These are phyloP conservation scores for Chymomyza amoena DNA, from an alignment of 2,888 invertebrate species.

Conservation along the genomic window DNA sequence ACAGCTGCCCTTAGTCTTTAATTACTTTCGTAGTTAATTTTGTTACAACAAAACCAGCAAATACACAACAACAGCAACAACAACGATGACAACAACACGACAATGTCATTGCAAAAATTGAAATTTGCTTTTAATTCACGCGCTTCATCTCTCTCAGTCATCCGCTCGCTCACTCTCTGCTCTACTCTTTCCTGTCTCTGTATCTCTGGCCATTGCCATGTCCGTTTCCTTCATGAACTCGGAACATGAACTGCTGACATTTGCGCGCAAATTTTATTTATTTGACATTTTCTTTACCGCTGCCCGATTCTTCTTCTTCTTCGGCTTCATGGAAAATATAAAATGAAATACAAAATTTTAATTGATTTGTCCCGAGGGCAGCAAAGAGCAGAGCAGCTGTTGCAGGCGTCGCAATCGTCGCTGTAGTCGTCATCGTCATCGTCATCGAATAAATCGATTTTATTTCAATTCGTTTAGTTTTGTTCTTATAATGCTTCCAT, in stretches of 20 bases:
- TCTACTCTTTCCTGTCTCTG: not conserved
- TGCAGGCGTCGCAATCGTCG: not conserved
- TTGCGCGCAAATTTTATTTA: slow-evolving; percentile 20
- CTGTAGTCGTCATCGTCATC: not conserved
- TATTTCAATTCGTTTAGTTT: not conserved
- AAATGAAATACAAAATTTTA: slow-evolving; percentile 31
- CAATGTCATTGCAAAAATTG: slow-evolving; percentile 60
- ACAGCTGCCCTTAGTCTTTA: slow-evolving; percentile 49
- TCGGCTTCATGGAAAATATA: slow-evolving; percentile 6
- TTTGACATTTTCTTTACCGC: slow-evolving; percentile 41
- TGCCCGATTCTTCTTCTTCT: not conserved
- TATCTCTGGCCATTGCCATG: slow-evolving; percentile 12
- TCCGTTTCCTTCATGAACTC: slow-evolving; percentile 45
- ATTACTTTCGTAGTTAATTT: slow-evolving; percentile 73
- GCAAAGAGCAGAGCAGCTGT: not conserved
- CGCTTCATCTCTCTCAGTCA: slow-evolving; percentile 10
- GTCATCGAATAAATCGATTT: slow-evolving; percentile 41
- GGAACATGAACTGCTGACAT: not conserved
- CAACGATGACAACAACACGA: slow-evolving; percentile 23
- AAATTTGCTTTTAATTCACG: slow-evolving; percentile 64
- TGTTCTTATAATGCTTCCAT: not conserved
- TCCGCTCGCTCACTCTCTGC: not conserved
- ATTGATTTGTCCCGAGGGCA: slow-evolving; percentile 60
- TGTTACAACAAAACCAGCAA: slow-evolving; percentile 58
- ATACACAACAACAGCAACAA: slow-evolving; percentile 17